These are phyloP conservation scores for Camarhynchus parvulus DNA, from an alignment of 2,113 vertebrate species.

Conservation along the genomic window DNA sequence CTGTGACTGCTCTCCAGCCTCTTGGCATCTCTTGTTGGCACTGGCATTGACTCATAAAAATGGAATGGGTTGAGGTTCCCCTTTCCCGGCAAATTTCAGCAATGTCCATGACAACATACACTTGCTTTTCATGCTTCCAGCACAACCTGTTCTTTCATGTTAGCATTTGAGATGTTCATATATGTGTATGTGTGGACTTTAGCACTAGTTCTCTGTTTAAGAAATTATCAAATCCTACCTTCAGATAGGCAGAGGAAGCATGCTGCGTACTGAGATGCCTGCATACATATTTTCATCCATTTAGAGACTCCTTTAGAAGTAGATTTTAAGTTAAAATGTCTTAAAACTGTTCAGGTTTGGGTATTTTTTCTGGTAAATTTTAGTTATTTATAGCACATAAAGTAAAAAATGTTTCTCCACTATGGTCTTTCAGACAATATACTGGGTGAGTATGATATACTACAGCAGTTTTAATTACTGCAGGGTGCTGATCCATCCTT, in stretches of 20 bases:
- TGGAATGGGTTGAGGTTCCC: neutral
- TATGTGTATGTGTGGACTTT: neutral
- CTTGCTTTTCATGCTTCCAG: neutral
- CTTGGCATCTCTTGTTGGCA: neutral
- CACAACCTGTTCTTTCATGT: neutral
- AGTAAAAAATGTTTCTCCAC: neutral
- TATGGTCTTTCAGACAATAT: neutral
- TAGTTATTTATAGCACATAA: neutral
- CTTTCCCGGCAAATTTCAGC: neutral
- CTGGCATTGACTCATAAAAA: neutral
- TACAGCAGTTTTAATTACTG: constrained; percentile 28
- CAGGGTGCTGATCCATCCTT: constrained; percentile 26
- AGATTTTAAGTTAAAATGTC: neutral
- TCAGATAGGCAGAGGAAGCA: neutral
- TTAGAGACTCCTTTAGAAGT: neutral
- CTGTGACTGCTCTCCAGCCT: neutral
- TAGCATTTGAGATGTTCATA: neutral
- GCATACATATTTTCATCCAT: neutral
- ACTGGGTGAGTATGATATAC: neutral
- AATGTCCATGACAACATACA: neutral
- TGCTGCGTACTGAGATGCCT: neutral
- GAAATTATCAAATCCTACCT: neutral
- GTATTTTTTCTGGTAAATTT: neutral
- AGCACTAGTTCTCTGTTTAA: neutral
- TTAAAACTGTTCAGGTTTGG: neutral